These are phyloP conservation scores for Gryllus bimaculatus DNA, from an alignment of 1,140 invertebrate species.

Conservation along the genomic window DNA sequence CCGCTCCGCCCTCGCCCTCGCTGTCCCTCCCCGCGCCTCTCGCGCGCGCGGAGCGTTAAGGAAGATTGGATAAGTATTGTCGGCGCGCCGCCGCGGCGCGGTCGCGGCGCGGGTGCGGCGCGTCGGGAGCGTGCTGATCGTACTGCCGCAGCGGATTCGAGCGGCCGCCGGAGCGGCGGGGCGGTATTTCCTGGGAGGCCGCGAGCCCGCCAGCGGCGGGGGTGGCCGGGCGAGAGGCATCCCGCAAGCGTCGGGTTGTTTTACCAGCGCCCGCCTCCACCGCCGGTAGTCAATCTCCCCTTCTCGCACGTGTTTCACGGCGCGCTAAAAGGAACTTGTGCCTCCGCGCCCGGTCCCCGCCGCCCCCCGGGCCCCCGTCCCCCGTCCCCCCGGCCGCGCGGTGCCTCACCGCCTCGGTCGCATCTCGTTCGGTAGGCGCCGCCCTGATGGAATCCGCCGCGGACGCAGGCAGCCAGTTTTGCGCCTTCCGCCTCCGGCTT, in stretches of 20 bases:
- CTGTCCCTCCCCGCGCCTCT: not conserved
- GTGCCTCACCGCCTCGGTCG: not conserved
- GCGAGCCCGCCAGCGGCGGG: no score
- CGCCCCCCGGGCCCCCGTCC: no score
- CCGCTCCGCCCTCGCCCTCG: not conserved
- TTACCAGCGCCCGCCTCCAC: not conserved
- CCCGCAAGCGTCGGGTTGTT: not conserved
- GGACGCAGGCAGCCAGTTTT: no score
- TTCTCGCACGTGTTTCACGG: not conserved
- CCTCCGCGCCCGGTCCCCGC: no score
- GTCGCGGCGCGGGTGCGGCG: no score
- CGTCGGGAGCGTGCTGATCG: not conserved
- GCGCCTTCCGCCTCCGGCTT: no score
- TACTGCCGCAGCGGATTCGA: not conserved
- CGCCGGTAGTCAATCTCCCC: not conserved
- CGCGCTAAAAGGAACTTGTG: not conserved
- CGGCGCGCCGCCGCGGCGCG: no score
- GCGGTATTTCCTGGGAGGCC: not conserved
- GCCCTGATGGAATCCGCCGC: no score
- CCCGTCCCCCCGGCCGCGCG: no score
- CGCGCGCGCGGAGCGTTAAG: not conserved
- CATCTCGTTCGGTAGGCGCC: not conserved
- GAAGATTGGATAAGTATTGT: slow-evolving; percentile 4
- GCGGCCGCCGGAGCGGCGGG: no score
- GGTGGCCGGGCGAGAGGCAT: not conserved